A percentile compares a stretch with the other conserved stretches of the same genome.
These are phyloP conservation scores for Brachylomia viminalis DNA, from an alignment of 2,888 invertebrate species.

Conservation along the genomic window DNA sequence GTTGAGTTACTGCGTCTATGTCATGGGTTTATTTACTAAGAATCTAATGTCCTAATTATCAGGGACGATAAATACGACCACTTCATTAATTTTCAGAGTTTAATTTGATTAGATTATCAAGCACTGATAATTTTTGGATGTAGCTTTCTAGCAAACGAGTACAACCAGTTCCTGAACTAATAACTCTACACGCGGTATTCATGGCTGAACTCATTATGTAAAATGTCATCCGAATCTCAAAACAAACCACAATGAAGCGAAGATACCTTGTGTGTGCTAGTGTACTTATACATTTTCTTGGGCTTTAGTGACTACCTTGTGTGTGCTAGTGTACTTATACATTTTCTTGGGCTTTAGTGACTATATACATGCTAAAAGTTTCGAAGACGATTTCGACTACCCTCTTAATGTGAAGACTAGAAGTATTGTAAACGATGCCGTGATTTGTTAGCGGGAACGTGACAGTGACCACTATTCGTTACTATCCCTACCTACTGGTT, in stretches of 20 bases:
- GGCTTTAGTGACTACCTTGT: no score
- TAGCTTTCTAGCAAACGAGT: not conserved
- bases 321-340: slow-evolving; percentile 74
- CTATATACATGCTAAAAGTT: slow-evolving; percentile 93
- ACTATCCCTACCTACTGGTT: slow-evolving; percentile 93
- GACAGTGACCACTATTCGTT: slow-evolving; percentile 92
- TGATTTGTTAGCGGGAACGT: slow-evolving; percentile 91
- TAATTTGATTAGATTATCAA: slow-evolving; percentile 8
- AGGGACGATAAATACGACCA: no score
- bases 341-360: slow-evolving; percentile 93
- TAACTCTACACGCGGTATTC: not conserved
- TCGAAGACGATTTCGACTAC: slow-evolving; percentile 93
- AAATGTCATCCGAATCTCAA: no score
- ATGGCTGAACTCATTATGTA: not conserved
- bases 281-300: no score
- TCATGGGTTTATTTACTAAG: no score
- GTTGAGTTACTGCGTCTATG: no score
- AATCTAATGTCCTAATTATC: no score
- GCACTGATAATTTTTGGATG: not conserved
- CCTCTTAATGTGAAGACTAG: slow-evolving; percentile 94
- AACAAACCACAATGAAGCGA: slow-evolving; percentile 74
- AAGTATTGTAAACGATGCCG: slow-evolving; percentile 90
- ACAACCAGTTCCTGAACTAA: not conserved
- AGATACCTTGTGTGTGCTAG: slow-evolving; percentile 82
- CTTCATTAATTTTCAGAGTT: not conserved